These are phyloP conservation scores for Campoletis sonorensis DNA, from an alignment of 1,140 invertebrate genomes.

Conservation along the genomic window DNA sequence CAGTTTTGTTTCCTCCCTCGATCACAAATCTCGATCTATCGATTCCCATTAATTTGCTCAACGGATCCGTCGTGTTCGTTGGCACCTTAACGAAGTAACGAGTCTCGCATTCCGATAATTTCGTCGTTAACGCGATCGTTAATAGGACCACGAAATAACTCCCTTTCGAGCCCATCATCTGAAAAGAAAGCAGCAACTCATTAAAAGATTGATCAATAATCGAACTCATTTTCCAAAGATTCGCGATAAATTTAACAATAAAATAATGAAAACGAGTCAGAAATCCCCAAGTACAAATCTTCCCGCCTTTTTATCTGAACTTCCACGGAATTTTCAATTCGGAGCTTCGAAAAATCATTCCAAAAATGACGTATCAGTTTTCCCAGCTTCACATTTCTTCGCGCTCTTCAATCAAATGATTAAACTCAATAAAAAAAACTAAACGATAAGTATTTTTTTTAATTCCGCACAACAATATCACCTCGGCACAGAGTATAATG, in stretches of 20 bases:
- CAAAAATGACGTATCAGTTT: too few species aligned
- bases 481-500: neutral
- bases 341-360: too few species aligned
- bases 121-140: conserved; percentile 53
- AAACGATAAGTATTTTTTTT: too few species aligned
- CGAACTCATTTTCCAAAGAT: neutral
- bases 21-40: conserved; percentile 49
- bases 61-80: conserved; percentile 54
- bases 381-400: too few species aligned
- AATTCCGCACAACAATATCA: too few species aligned
- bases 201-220: neutral
- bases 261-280: too few species aligned
- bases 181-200: conserved; percentile 46
- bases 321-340: too few species aligned
- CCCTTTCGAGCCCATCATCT: conserved; percentile 66
- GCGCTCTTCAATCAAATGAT: too few species aligned
- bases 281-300: too few species aligned
- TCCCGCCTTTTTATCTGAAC: too few species aligned
- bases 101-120: conserved; percentile 53
- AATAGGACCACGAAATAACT: conserved; percentile 57
- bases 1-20: conserved; percentile 7
- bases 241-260: neutral
- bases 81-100: conserved; percentile 60
- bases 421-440: too few species aligned
- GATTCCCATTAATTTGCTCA: conserved; percentile 52